Percentiles rank a stretch among this genome's conserved stretches.
Conservation (phyloP, 2,888 invertebrate species). For the Achlya flavicornis region DNA sequence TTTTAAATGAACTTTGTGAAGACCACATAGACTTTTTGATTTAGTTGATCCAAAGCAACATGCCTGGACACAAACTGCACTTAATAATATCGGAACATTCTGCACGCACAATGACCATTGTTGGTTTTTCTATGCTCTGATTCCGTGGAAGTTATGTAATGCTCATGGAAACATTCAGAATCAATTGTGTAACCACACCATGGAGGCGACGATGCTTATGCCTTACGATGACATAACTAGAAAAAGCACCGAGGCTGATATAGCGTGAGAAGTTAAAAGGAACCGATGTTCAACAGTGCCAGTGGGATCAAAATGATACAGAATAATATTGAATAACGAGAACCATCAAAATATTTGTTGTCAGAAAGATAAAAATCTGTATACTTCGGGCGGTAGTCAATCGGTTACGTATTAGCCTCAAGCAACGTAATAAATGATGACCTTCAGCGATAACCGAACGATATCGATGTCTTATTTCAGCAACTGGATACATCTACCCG, state of each 20-base stretch:
- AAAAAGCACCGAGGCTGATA: too few relatives aligned
- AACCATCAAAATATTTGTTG: background rate
- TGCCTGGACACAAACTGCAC: too few relatives aligned
- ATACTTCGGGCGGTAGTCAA: background rate
- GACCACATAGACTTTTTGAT: background rate
- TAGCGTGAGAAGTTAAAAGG: too few relatives aligned
- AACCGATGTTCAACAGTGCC: too few relatives aligned
- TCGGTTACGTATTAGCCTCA: background rate
- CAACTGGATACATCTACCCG: background rate
- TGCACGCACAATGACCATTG: background rate
- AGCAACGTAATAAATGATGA: background rate
- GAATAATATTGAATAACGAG: background rate
- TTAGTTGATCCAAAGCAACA: background rate
- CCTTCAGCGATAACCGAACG: slow-evolving; percentile 3
- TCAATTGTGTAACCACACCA: background rate
- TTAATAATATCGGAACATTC: too few relatives aligned
- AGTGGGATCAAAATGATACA: too few relatives aligned
- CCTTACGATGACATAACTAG: too few relatives aligned
- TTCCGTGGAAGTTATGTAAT: background rate
- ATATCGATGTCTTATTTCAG: slow-evolving; percentile 2
- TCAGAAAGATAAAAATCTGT: background rate
- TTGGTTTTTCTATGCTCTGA: background rate
- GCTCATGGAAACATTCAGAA: background rate
- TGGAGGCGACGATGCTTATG: background rate
- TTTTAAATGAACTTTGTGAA: too few relatives aligned